A percentile compares a stretch with the other conserved stretches of the same genome.
phyloP scores from a whole-genome alignment of 2,797 vertebrate genomes.

The Cryptoprocta ferox region DNA sequence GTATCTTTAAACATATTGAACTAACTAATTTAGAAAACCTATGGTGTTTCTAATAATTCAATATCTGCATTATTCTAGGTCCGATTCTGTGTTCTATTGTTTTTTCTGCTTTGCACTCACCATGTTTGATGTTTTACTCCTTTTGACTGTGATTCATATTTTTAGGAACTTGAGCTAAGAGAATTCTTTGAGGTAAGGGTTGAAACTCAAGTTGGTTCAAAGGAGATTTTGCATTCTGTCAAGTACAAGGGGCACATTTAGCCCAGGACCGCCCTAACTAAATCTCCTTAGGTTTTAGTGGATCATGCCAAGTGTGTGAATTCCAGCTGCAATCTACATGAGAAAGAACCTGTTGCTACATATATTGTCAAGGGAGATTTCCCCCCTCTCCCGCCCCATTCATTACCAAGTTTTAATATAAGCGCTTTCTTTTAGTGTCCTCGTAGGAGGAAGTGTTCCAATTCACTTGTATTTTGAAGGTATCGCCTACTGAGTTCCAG shows the following conservation, averaged over 20 bases:
- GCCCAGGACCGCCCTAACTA: conserved; percentile 2
- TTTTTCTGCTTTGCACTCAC: conserved; percentile 2
- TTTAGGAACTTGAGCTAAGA: neutral
- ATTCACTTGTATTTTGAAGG: neutral
- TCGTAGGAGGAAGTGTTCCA: neutral
- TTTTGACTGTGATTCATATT: neutral
- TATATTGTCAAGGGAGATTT: neutral
- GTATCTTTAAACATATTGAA: neutral
- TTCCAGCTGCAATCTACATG: neutral
- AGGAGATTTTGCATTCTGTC: neutral
- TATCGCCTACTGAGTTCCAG: neutral
- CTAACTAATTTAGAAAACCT: neutral
- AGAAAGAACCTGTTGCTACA: conserved; percentile 11
- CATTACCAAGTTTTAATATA: conserved; percentile 24
- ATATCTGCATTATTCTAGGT: neutral
- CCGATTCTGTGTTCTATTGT: conserved; percentile 3
- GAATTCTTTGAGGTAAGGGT: conserved; percentile 8
- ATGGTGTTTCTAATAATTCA: neutral
- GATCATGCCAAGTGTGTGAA: neutral
- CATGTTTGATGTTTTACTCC: neutral
- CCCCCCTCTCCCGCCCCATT: neutral
- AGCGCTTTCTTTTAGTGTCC: neutral
- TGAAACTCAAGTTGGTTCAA: conserved; percentile 32
- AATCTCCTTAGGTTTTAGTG: conserved; percentile 46
- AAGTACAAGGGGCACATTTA: neutral